Evolutionary conservation across 2,888 invertebrate genomes (phyloP), one percentile per base, ranked within the genome.

Genomic region (Athalia cordata): DNA sequence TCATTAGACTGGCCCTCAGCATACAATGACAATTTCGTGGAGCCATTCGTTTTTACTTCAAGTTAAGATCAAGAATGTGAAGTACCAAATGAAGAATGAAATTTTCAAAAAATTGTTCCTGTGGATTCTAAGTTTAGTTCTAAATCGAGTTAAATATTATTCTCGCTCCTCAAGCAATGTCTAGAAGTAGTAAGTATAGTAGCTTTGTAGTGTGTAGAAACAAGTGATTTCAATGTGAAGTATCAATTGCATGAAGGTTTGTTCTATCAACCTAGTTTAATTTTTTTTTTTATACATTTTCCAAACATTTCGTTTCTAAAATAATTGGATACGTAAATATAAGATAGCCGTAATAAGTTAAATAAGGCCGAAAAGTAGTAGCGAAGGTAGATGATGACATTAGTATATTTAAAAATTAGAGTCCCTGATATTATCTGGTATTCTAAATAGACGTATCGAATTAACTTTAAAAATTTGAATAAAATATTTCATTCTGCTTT

Each of bases 61-160:
- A 45, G 47, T 47, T 55, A 43, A 65, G 52, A 55, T 29, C 29
- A 62, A 55, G 11, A 52, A 61, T 43, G 70, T 15, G 70, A 70
- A 62, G 15, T 52, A 77, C 13, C 57, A 66, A 57, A 55, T 67
- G 43, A 45, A 77, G n/a, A 47, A 67, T 45, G 43, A 57, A 59
- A 52, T 49, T 55, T 55, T 67, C 0, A 57, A 59, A 45, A 43
- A 43, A 65, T 72, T 59, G 52, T 59, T 72, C 59, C 59, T 72
- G 45, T 72, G 57, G 47, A 72, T 72, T 72, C 47, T 47, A 47
- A 72, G 52, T 15, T 8, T 7, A 4, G 43, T 13, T 72, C 13
- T 72, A 59, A 29, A 29, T 59, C n/a, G 57, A 57, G 47, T 72
- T 47, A 72, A 8, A 59, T 3, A 45, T 72, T 59, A 72, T 55